Percentiles rank a stretch among this genome's conserved stretches.
These are phyloP conservation scores for Cataglyphis livida DNA, from an alignment of 2,888 invertebrate genomes.

Conservation along the genomic window DNA sequence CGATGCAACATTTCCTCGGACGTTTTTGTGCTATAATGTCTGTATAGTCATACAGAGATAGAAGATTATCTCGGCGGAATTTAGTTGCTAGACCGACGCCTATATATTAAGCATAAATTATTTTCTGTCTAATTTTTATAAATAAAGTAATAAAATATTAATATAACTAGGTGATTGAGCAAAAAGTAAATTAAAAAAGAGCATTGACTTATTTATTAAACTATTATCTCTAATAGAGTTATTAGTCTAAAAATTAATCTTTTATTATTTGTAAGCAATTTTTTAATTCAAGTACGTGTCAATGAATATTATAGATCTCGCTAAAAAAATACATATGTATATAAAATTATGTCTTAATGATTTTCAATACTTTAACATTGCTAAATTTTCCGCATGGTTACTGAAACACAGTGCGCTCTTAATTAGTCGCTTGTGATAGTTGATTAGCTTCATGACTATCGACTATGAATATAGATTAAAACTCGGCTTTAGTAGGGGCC, in stretches of 20 bases:
- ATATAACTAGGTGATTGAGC: neutral
- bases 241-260: neutral
- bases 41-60: slow-evolving; percentile 20
- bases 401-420: neutral
- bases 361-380: neutral
- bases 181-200: neutral
- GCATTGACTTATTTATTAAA: neutral
- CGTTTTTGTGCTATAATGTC: slow-evolving; percentile 49
- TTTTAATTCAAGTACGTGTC: neutral
- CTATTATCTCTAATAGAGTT: neutral
- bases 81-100: slow-evolving; percentile 13
- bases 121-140: neutral
- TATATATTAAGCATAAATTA: slow-evolving; percentile 12
- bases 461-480: slow-evolving; percentile 40
- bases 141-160: neutral
- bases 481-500: slow-evolving; percentile 16
- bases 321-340: neutral
- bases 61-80: slow-evolving; percentile 42
- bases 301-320: neutral
- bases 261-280: neutral
- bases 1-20: slow-evolving; percentile 40
- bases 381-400: neutral
- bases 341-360: neutral
- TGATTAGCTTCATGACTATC: slow-evolving; percentile 5
- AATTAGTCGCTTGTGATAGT: neutral